A percentile compares a stretch with the other conserved stretches of the same genome.
These are phyloP conservation scores for Drosophila orena DNA, from an alignment of 1,140 invertebrate genomes.

Conservation along the genomic window DNA sequence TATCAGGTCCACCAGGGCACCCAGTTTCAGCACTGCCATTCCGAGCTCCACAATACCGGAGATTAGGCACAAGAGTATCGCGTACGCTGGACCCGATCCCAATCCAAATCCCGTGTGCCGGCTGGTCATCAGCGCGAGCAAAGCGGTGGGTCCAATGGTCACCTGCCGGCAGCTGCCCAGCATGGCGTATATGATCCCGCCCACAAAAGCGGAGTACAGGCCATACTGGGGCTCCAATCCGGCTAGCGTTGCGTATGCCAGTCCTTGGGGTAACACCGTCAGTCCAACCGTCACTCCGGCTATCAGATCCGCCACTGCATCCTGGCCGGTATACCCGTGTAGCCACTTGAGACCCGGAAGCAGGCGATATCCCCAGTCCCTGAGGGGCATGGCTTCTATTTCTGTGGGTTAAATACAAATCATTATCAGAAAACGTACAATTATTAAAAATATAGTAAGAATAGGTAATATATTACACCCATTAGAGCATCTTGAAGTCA, in stretches of 20 bases:
- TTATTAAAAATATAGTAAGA: neutral
- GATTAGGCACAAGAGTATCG: constrained; percentile 93
- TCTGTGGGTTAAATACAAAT: neutral
- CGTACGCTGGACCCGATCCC: constrained; percentile 88
- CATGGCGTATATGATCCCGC: constrained; percentile 95
- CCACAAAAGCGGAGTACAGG: constrained; percentile 96
- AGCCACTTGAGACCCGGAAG: constrained; percentile 90
- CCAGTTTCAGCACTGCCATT: constrained; percentile 94
- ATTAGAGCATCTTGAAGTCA: no score
- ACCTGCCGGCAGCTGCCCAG: constrained; percentile 96
- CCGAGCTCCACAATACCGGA: constrained; percentile 92
- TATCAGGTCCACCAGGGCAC: constrained; percentile 97
- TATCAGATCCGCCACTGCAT: constrained; percentile 90
- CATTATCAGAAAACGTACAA: no score
- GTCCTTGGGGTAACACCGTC: constrained; percentile 94
- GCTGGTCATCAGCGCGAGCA: constrained; percentile 93
- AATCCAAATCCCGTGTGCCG: constrained; percentile 86
- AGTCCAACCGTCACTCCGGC: constrained; percentile 94
- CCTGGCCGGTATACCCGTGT: constrained; percentile 89
- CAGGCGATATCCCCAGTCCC: constrained; percentile 66
- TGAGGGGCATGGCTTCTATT: constrained; percentile 42
- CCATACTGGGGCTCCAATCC: constrained; percentile 94
- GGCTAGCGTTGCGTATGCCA: constrained; percentile 94
- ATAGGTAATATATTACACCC: neutral
- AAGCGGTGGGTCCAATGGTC: constrained; percentile 94